phyloP scores from a whole-genome alignment of 2,888 invertebrate genomes.

The Tetragonisca angustula region DNA sequence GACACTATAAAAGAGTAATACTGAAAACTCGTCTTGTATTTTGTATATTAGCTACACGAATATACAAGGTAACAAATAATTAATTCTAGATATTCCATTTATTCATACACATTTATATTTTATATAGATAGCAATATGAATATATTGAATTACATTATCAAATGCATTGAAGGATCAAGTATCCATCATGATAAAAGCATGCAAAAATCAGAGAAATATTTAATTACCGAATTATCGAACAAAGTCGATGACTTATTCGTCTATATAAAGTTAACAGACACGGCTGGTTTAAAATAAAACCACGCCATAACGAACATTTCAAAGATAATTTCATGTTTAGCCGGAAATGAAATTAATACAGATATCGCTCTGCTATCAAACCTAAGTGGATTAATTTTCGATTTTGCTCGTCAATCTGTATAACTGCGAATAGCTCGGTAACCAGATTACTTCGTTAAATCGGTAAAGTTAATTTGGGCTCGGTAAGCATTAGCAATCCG shows the following conservation, averaged over 20 bases:
- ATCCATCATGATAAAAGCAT: neutral
- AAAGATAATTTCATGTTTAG: constrained; percentile 1
- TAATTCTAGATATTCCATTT: neutral
- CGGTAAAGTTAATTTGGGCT: constrained; percentile 16
- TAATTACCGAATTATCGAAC: neutral
- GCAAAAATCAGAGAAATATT: constrained; percentile 4
- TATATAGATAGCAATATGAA: neutral
- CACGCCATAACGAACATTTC: neutral
- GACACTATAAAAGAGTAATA: neutral
- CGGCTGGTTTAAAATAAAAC: constrained; percentile 11
- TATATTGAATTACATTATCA: neutral
- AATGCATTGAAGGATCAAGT: neutral
- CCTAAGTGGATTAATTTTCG: constrained; percentile 31
- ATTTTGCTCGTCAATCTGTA: constrained; percentile 28
- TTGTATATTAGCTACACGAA: neutral
- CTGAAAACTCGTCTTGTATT: neutral
- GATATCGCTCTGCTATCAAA: constrained; percentile 1
- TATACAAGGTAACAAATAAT: too few relatives aligned
- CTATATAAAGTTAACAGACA: neutral
- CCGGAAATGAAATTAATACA: constrained; percentile 17
- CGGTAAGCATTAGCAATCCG: neutral
- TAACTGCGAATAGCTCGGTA: constrained; percentile 12
- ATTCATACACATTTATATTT: neutral
- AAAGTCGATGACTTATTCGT: neutral
- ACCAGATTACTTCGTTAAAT: constrained; percentile 23